phyloP scores from a whole-genome alignment of 2,797 vertebrate species.

The Champsocephalus esox region DNA sequence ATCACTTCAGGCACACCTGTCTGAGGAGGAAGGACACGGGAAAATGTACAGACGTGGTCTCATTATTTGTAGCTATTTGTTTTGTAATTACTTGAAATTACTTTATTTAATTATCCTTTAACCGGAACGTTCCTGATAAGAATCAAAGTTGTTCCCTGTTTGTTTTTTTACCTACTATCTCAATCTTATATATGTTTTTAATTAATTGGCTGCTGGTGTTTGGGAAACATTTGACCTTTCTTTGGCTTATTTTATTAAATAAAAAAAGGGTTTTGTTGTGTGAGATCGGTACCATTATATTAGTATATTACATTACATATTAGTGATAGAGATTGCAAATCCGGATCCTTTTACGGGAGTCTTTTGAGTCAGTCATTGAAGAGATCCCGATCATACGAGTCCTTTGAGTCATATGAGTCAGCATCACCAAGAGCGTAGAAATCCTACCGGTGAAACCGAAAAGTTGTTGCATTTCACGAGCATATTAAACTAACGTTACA shows the following conservation, averaged over 20 bases:
- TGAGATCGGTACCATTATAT: too few species aligned
- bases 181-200: background rate
- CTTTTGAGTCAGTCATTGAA: too few species aligned
- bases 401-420: too few species aligned
- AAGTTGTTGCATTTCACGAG: too few species aligned
- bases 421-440: too few species aligned
- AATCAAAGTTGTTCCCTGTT: background rate
- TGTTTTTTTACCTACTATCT: background rate
- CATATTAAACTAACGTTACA: too few species aligned
- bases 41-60: background rate
- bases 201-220: background rate
- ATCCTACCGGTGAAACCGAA: too few species aligned
- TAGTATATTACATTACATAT: too few species aligned
- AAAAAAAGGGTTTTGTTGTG: too few species aligned
- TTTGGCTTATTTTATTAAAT: background rate
- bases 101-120: background rate
- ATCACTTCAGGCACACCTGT: conserved; percentile 52
- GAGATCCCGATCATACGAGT: too few species aligned
- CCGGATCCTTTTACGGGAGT: too few species aligned
- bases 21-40: background rate
- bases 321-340: too few species aligned
- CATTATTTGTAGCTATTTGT: background rate
- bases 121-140: background rate
- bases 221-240: background rate
- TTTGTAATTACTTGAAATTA: background rate